These are phyloP conservation scores for Pocillopora verrucosa DNA, from an alignment of 64 coral and sea anemone species.

Conservation along the genomic window DNA sequence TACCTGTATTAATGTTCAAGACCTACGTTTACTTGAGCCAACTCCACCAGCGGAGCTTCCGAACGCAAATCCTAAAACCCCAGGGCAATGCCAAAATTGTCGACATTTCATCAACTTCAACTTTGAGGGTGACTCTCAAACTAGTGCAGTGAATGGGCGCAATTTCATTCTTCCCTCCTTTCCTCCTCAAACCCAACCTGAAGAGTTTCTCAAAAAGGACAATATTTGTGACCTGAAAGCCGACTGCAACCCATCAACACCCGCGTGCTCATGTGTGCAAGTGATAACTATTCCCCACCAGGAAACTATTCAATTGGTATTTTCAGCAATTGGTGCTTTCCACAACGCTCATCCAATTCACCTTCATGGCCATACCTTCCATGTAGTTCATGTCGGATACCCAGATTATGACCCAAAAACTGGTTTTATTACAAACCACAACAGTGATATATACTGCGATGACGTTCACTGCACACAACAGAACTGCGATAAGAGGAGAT, in stretches of 20 bases:
- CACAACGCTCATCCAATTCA: slow-evolving; percentile 52
- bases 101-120: slow-evolving; percentile 61
- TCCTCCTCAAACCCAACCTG: slow-evolving; percentile 45
- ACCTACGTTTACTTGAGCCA: slow-evolving; percentile 29
- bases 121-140: slow-evolving; percentile 48
- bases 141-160: slow-evolving; percentile 45
- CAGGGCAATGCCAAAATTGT: neutral
- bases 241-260: slow-evolving; percentile 21
- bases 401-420: slow-evolving; percentile 38
- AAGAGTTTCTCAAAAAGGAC: slow-evolving; percentile 15
- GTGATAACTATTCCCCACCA: slow-evolving; percentile 40
- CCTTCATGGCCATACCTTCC: slow-evolving; percentile 55
- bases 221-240: slow-evolving; percentile 24
- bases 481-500: neutral
- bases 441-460: slow-evolving; percentile 62
- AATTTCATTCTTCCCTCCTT: slow-evolving; percentile 47
- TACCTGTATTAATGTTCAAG: slow-evolving; percentile 43
- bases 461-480: neutral
- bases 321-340: neutral
- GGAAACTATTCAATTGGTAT: slow-evolving; percentile 70
- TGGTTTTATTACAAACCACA: slow-evolving; percentile 20
- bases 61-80: neutral
- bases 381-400: slow-evolving; percentile 59
- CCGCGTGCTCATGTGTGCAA: slow-evolving; percentile 45
- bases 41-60: slow-evolving; percentile 40